A percentile compares a stretch with the other conserved stretches of the same genome.
These are phyloP conservation scores for Melitaea athalia DNA, from an alignment of 2,888 invertebrate species.

Conservation along the genomic window DNA sequence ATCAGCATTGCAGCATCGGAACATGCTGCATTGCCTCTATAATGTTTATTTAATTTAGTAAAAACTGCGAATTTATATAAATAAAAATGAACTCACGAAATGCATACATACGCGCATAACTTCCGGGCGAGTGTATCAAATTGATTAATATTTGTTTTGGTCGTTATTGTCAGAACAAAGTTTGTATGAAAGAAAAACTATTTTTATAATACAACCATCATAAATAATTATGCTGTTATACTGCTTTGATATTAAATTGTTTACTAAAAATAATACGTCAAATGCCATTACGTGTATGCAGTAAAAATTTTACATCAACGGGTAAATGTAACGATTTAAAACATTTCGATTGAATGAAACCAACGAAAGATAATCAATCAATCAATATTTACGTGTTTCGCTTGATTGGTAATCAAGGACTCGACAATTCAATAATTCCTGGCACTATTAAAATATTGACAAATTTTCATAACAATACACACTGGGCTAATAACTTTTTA, in stretches of 20 bases:
- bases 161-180: too few relatives aligned
- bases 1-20: slow-evolving; percentile 7
- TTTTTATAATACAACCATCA: too few relatives aligned
- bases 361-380: slow-evolving; percentile 32
- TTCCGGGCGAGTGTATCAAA: too few relatives aligned
- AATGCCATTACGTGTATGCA: neutral
- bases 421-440: slow-evolving; percentile 22
- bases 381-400: slow-evolving; percentile 29
- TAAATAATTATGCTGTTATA: too few relatives aligned
- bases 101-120: too few relatives aligned
- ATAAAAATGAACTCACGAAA: too few relatives aligned
- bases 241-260: too few relatives aligned
- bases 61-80: too few relatives aligned
- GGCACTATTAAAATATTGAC: neutral
- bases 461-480: neutral
- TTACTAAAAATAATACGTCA: neutral
- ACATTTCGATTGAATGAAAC: slow-evolving; percentile 28
- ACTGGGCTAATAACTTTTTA: too few relatives aligned
- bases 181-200: too few relatives aligned
- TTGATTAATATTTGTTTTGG: too few relatives aligned
- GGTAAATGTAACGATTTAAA: slow-evolving; percentile 23
- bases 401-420: slow-evolving; percentile 30
- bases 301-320: neutral
- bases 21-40: neutral
- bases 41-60: too few relatives aligned